phyloP scores from a whole-genome alignment of 1,140 invertebrate genomes.

The Gerris buenoi region DNA sequence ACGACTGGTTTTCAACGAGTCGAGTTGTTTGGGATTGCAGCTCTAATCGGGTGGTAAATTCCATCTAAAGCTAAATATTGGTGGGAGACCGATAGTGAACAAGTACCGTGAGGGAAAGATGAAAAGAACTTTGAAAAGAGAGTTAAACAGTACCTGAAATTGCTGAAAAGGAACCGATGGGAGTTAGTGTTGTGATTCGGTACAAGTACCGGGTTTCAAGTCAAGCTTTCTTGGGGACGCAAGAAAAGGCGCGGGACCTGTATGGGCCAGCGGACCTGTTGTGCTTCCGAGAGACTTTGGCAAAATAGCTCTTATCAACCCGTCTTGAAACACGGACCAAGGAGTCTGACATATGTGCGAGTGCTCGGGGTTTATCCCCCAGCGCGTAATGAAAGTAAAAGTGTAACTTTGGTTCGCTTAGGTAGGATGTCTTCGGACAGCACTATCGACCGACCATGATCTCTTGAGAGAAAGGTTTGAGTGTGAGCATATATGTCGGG shows the following conservation, averaged over 20 bases:
- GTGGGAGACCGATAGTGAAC: conserved; percentile 72
- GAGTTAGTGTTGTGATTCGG: too few species aligned
- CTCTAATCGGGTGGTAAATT: conserved; percentile 68
- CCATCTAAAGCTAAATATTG: conserved; percentile 74
- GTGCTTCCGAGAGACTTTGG: too few species aligned
- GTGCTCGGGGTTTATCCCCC: conserved; percentile 47
- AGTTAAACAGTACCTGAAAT: conserved; percentile 75
- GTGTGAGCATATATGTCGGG: conserved; percentile 53
- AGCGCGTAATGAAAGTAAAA: conserved; percentile 17
- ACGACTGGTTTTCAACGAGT: conserved; percentile 49
- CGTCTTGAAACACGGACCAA: conserved; percentile 91
- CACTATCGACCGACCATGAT: conserved; percentile 27
- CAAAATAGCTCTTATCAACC: conserved; percentile 59
- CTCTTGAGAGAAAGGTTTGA: conserved; percentile 22
- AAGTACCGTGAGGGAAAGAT: conserved; percentile 85
- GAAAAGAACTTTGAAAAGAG: conserved; percentile 80
- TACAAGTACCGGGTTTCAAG: too few species aligned
- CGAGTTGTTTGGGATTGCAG: conserved; percentile 74
- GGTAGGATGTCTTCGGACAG: too few species aligned
- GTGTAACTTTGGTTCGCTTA: too few species aligned
- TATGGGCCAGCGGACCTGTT: too few species aligned
- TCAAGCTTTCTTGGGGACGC: too few species aligned
- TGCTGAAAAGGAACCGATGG: conserved; percentile 49
- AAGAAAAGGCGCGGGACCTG: too few species aligned
- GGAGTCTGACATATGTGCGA: conserved; percentile 72